These are phyloP conservation scores for Rhabdornis inornatus DNA, from an alignment of 2,113 vertebrate genomes.

Conservation along the genomic window DNA sequence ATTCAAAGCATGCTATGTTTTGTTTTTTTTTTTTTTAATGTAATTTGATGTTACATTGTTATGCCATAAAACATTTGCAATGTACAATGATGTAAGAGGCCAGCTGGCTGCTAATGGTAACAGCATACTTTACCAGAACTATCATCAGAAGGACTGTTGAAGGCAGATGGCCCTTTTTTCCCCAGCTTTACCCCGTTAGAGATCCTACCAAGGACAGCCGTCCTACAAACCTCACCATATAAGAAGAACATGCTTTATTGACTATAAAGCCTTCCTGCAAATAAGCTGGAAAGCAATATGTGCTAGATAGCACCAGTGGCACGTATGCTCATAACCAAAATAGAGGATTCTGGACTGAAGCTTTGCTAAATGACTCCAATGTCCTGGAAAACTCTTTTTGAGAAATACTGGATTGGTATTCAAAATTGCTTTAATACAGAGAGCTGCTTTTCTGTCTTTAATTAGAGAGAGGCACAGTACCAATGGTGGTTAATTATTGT, in stretches of 20 bases:
- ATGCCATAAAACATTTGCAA: conserved; percentile 56
- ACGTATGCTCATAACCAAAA: not conserved
- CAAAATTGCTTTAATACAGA: not conserved
- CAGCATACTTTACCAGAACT: conserved; percentile 42
- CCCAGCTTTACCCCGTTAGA: conserved; percentile 20
- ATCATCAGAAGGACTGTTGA: conserved; percentile 18
- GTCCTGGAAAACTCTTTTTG: not conserved
- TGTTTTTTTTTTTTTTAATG: not conserved
- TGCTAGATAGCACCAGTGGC: not conserved
- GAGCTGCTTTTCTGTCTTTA: not conserved
- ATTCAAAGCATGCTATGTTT: not conserved
- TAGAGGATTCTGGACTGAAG: not conserved
- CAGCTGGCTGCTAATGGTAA: conserved; percentile 59
- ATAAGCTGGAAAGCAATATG: not conserved
- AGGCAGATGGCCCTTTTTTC: conserved; percentile 67
- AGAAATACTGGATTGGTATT: not conserved
- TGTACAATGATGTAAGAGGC: conserved; percentile 61
- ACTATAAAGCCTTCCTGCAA: conserved; percentile 25
- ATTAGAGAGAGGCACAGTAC: not conserved
- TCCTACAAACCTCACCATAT: not conserved
- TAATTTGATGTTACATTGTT: conserved; percentile 40
- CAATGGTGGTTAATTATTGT: not conserved
- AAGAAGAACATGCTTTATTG: conserved; percentile 26
- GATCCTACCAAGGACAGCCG: conserved; percentile 20
- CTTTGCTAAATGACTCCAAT: not conserved